phyloP scores from a whole-genome alignment of 1,140 invertebrate genomes.

The Eriosoma lanigerum region DNA sequence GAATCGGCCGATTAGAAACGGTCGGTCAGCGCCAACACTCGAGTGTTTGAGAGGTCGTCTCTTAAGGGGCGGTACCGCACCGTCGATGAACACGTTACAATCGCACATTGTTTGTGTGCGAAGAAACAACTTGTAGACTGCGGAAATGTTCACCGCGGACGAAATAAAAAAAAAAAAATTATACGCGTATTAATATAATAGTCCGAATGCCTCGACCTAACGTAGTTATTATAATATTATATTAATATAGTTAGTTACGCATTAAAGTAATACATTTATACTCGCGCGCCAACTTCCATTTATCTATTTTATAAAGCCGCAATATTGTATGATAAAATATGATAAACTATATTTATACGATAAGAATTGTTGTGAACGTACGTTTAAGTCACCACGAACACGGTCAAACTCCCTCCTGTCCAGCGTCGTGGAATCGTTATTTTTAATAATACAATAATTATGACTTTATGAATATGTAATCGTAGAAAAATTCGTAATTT shows the following conservation, averaged over 20 bases:
- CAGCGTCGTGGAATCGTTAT: too few relatives aligned
- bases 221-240: too few relatives aligned
- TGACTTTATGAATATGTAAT: too few relatives aligned
- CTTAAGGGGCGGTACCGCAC: conserved; percentile 6
- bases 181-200: too few relatives aligned
- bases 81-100: conserved; percentile 13
- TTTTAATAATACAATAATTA: not conserved
- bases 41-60: conserved; percentile 23
- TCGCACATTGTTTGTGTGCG: not conserved
- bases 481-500: too few relatives aligned
- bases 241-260: too few relatives aligned
- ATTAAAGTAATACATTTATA: too few relatives aligned
- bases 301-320: too few relatives aligned
- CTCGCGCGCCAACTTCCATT: too few relatives aligned
- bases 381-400: conserved; percentile 28
- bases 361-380: not conserved
- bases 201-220: too few relatives aligned
- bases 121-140: conserved; percentile 17
- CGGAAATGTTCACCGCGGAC: conserved; percentile 10
- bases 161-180: not conserved
- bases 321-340: too few relatives aligned
- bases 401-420: not conserved
- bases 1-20: conserved; percentile 32
- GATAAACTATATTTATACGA: too few relatives aligned
- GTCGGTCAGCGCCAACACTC: conserved; percentile 1